Evolutionary conservation across 2,888 invertebrate genomes (phyloP), one percentile per base, ranked within the genome.

Genomic region (Vesta saturnalis): DNA sequence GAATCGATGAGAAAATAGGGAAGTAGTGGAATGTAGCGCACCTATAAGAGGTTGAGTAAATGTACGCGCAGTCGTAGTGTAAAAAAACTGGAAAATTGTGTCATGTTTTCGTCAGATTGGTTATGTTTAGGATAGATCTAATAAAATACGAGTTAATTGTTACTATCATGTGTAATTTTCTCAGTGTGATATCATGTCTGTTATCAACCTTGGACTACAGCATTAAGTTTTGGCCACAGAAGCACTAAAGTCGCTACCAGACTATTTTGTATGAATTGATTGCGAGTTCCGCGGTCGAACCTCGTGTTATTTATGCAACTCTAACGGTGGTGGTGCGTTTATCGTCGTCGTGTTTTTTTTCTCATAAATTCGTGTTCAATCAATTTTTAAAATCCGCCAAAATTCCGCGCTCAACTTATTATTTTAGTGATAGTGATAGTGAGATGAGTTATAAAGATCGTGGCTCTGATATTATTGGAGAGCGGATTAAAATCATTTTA

Each of bases 401-500:
- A 81, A 84, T 84, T 83, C 83, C 83, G 81, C 83, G 83, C 78
- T 81, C 82, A 79, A 76, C 72, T 55, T 83, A 82, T 77, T 82
- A 82, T 81, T 83, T 83, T 68, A 83, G 83, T 83, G 83, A 84
- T 76, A 83, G 83, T 83, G 83, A 83, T 76, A 87, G 88, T 90
- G 91, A 89, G 89, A 94, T 94, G 94, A 93, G 93, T 88, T 93
- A 93, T 90, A 93, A 93, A 90, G 93, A 93, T 89, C 92, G 92
- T 87, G 82, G 81, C 79, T 94, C 93, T 88, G 86, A 93, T 92
- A 89, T 90, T 94, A 86, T 90, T 93, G 88, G 93, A 94, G 89
- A 92, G 92, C 88, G 93, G 93, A 87, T 89, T 91, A 84, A 93
- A 94, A 89, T 93, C 93, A 82, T 93, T 86, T 91, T 94, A 85